Evolutionary conservation across 2,113 vertebrate species (phyloP).

Genomic region (Marcusenius ussheri): DNA sequence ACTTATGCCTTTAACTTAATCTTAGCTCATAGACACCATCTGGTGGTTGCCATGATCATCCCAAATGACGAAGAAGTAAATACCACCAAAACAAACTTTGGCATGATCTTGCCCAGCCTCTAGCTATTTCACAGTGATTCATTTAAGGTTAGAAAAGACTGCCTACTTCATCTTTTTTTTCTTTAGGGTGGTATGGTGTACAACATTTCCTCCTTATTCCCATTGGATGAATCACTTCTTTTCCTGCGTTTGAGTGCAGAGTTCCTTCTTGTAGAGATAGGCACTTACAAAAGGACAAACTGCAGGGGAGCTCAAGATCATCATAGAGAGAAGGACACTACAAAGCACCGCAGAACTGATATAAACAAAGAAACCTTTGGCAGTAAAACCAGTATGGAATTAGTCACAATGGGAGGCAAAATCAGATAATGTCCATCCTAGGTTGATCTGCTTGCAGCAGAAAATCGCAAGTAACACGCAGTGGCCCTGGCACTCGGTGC

Average conservation of each 20-base stretch:
- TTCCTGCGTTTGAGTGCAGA: neutral
- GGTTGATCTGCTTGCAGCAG: neutral
- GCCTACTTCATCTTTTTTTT: neutral
- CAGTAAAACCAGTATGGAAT: neutral
- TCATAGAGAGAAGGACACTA: neutral
- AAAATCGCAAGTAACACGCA: neutral
- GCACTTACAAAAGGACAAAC: neutral
- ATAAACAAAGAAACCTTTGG: neutral
- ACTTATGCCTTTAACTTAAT: neutral
- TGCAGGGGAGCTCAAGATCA: neutral
- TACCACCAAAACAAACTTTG: neutral
- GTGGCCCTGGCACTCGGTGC: neutral
- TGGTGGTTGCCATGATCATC: neutral
- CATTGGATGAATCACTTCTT: neutral
- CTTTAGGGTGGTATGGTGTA: neutral
- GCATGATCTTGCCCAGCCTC: neutral
- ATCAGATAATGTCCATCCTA: neutral
- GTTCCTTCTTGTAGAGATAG: neutral
- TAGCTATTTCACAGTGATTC: neutral
- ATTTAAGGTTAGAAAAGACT: neutral
- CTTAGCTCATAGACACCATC: slow-evolving; percentile 8
- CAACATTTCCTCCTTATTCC: neutral
- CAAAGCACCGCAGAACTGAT: neutral
- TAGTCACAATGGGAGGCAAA: neutral
- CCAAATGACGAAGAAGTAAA: neutral